phyloP scores from a whole-genome alignment of 2,113 vertebrate species.

The Muntiacus muntjak region DNA sequence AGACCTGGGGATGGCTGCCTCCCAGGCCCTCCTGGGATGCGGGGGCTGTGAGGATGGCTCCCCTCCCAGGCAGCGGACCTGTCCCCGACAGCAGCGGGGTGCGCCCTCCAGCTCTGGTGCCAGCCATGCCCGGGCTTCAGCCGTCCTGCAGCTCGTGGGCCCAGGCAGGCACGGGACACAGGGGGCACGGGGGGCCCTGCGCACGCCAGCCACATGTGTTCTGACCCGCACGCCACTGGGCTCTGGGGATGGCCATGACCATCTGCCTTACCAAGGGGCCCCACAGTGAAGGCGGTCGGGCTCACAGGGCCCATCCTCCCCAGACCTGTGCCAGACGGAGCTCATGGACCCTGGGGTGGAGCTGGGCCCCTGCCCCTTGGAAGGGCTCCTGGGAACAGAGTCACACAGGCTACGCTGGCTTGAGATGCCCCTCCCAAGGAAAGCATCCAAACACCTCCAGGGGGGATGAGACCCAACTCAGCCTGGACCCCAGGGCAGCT shows the following conservation, averaged over 20 bases:
- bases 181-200: not conserved
- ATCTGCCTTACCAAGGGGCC: not conserved
- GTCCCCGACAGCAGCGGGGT: not conserved
- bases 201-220: not conserved
- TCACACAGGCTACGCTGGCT: not conserved
- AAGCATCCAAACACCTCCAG: not conserved
- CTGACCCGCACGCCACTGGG: not conserved
- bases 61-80: not conserved
- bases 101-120: rapidly evolving
- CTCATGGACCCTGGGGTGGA: not conserved
- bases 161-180: not conserved
- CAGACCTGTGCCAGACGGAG: not conserved
- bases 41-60: not conserved
- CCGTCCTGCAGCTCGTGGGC: rapidly evolving
- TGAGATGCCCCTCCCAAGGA: not conserved
- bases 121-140: rapidly evolving
- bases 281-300: not conserved
- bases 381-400: not conserved
- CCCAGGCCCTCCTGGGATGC: not conserved
- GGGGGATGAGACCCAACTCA: not conserved
- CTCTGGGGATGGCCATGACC: not conserved
- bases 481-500: not conserved
- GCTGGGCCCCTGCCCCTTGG: not conserved
- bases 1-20: not conserved
- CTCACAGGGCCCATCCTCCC: not conserved